phyloP scores from a whole-genome alignment of 1,140 invertebrate genomes.

The Drosophila asahinai region DNA sequence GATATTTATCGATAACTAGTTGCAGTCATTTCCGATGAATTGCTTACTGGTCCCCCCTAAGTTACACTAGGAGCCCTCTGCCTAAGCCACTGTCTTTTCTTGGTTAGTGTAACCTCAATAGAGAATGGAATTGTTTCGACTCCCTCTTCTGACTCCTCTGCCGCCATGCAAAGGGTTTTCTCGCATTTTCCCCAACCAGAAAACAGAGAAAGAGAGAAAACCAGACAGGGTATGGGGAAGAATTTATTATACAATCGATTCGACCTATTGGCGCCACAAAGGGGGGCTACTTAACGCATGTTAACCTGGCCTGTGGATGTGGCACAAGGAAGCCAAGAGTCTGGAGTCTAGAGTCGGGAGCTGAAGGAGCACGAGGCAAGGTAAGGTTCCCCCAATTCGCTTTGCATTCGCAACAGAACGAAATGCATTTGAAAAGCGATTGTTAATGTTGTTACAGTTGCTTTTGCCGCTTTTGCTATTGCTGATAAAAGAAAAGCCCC shows the following conservation, averaged over 20 bases:
- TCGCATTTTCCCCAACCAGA: constrained; percentile 6
- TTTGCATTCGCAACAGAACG: constrained; percentile 79
- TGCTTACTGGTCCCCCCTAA: no score
- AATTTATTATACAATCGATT: constrained; percentile 68
- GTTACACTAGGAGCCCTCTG: no score
- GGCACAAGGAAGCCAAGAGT: constrained; percentile 46
- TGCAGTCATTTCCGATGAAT: no score
- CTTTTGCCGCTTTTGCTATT: constrained; percentile 29
- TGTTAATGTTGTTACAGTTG: constrained; percentile 28
- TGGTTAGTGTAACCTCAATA: constrained; percentile 59
- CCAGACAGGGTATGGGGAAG: not conserved
- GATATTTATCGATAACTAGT: no score
- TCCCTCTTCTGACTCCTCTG: not conserved
- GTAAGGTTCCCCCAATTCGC: constrained; percentile 46
- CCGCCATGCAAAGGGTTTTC: constrained; percentile 11
- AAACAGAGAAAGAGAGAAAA: not conserved
- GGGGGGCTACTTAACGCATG: constrained; percentile 24
- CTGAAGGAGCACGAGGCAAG: not conserved
- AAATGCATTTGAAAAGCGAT: constrained; percentile 66
- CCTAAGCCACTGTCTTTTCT: constrained; percentile 6
- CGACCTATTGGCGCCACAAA: constrained; percentile 56
- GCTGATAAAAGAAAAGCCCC: constrained; percentile 81
- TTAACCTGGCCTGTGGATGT: constrained; percentile 32
- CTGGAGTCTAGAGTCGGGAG: not conserved
- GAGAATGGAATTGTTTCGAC: constrained; percentile 15